A percentile compares a stretch with the other conserved stretches of the same genome.
phyloP scores from a whole-genome alignment of 2,888 invertebrate species.

The Eupithecia subfuscata region DNA sequence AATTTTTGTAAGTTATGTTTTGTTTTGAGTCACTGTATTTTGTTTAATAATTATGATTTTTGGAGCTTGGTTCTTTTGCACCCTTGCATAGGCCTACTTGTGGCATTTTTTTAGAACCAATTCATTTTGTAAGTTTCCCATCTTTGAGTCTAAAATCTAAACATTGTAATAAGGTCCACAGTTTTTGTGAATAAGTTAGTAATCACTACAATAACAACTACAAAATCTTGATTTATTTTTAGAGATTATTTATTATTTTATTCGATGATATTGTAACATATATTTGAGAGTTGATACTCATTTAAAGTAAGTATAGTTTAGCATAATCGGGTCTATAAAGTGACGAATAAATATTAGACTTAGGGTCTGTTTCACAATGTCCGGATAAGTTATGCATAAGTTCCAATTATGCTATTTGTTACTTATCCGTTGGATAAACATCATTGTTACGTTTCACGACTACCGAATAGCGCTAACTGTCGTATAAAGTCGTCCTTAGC shows the following conservation, averaged over 20 bases:
- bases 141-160: neutral
- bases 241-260: slow-evolving; percentile 26
- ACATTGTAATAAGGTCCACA: neutral
- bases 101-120: neutral
- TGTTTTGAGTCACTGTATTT: neutral
- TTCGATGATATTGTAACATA: slow-evolving; percentile 15
- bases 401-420: too few relatives aligned
- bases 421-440: too few relatives aligned
- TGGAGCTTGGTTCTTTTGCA: neutral
- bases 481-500: too few relatives aligned
- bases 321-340: slow-evolving; percentile 14
- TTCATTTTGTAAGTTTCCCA: neutral
- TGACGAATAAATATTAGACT: neutral
- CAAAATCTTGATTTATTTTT: neutral
- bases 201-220: neutral
- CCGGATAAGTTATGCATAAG: too few relatives aligned
- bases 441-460: too few relatives aligned
- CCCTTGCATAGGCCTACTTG: neutral
- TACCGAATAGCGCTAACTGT: too few relatives aligned
- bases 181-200: neutral
- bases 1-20: slow-evolving; percentile 3
- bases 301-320: slow-evolving; percentile 12
- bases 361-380: too few relatives aligned
- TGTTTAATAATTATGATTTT: neutral
- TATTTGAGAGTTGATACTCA: slow-evolving; percentile 10